phyloP scores from a whole-genome alignment of 2,113 vertebrate genomes.

The Carassius carassius region DNA sequence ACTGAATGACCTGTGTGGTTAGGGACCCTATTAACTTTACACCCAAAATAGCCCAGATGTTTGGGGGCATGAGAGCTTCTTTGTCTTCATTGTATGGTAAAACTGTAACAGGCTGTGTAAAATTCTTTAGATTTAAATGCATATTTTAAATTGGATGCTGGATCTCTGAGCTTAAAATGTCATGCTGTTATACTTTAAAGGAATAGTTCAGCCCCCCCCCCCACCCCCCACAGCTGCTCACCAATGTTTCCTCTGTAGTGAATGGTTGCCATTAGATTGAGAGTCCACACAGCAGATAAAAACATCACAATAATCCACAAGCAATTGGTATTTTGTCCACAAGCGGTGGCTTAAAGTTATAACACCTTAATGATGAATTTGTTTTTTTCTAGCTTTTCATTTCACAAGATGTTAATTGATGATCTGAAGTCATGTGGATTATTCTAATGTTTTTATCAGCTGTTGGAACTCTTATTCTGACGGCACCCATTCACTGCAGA shows the following conservation, averaged over 20 bases:
- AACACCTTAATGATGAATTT: too few relatives aligned
- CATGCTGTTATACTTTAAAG: not conserved
- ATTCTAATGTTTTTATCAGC: too few relatives aligned
- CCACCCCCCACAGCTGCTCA: not conserved
- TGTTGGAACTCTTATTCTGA: not conserved
- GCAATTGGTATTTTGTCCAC: too few relatives aligned
- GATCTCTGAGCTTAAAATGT: not conserved
- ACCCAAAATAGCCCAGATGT: constrained; percentile 20
- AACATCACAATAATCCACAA: too few relatives aligned
- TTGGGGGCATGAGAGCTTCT: not conserved
- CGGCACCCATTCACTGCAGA: not conserved
- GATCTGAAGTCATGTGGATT: too few relatives aligned
- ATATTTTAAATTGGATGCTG: not conserved
- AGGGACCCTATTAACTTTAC: not conserved
- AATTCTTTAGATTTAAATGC: not conserved
- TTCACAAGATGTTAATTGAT: too few relatives aligned
- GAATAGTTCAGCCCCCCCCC: not conserved
- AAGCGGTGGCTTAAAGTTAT: too few relatives aligned
- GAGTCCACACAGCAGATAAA: too few relatives aligned
- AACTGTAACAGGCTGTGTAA: not conserved
- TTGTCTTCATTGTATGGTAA: constrained; percentile 15
- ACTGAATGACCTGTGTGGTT: constrained; percentile 10
- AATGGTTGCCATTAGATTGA: too few relatives aligned
- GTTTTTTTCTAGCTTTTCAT: too few relatives aligned
- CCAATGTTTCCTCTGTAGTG: too few relatives aligned